These are phyloP conservation scores for Ectemnius cavifrons DNA, from an alignment of 2,888 invertebrate species.

Conservation along the genomic window DNA sequence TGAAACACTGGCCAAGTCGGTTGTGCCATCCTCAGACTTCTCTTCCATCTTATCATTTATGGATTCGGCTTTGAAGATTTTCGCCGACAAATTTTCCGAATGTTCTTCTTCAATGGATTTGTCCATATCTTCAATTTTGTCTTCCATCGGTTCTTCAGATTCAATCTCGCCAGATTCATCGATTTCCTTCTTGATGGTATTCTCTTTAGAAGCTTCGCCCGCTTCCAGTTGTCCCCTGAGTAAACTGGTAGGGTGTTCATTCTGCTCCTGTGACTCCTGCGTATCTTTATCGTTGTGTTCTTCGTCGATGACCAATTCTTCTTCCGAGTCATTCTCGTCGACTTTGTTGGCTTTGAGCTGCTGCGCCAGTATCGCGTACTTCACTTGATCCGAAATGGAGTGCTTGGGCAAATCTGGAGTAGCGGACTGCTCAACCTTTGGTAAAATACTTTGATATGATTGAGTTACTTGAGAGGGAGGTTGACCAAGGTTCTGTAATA, in stretches of 20 bases:
- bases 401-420: constrained; percentile 75
- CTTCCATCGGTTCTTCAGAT: constrained; percentile 58
- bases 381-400: constrained; percentile 83
- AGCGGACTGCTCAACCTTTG: constrained; percentile 71
- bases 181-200: constrained; percentile 59
- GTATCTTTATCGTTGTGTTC: constrained; percentile 75
- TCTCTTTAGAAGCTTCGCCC: constrained; percentile 54
- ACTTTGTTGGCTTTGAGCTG: constrained; percentile 82
- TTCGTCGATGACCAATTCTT: constrained; percentile 85
- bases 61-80: constrained; percentile 5
- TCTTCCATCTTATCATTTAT: constrained; percentile 27
- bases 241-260: constrained; percentile 65
- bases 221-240: constrained; percentile 71
- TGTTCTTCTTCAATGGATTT: neutral
- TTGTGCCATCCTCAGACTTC: constrained; percentile 76
- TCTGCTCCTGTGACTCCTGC: constrained; percentile 53
- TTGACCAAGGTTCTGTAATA: constrained; percentile 59
- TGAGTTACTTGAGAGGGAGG: constrained; percentile 48
- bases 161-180: constrained; percentile 43
- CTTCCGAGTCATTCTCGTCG: constrained; percentile 84
- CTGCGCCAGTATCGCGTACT: constrained; percentile 88
- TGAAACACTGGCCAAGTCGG: constrained; percentile 88
- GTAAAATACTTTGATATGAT: constrained; percentile 59
- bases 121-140: constrained; percentile 35
- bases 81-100: constrained; percentile 68